Evolutionary conservation across 2,113 vertebrate genomes (phyloP).

Genomic region (Crotophaga sulcirostris): DNA sequence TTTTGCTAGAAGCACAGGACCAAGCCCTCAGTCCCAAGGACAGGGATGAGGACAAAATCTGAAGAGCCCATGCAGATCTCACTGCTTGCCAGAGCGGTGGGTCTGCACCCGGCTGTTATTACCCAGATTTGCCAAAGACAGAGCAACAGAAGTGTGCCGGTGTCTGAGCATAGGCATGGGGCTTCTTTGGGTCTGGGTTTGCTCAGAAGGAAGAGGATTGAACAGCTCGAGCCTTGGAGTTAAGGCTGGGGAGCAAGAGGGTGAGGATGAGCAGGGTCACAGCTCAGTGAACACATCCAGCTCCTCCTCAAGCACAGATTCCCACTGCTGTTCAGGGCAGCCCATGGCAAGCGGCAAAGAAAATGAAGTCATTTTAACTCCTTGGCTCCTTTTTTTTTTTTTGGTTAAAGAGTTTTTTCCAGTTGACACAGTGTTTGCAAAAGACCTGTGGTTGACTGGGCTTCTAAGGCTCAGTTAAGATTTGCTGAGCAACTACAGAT

Average conservation of each 20-base stretch:
- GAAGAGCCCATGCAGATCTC: neutral
- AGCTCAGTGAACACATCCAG: neutral
- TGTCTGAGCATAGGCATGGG: neutral
- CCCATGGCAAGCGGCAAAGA: neutral
- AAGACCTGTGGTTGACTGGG: neutral
- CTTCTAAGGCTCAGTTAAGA: neutral
- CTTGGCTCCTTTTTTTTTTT: conserved; percentile 22
- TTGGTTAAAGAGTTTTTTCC: neutral
- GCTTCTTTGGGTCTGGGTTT: neutral
- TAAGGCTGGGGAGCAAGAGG: neutral
- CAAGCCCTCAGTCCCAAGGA: neutral
- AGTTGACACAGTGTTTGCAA: neutral
- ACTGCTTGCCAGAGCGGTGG: neutral
- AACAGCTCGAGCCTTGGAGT: neutral
- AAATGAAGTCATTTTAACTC: conserved; percentile 32
- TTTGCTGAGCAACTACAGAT: neutral
- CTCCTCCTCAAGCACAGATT: neutral
- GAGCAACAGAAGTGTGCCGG: neutral
- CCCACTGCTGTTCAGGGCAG: neutral
- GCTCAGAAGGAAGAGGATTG: neutral
- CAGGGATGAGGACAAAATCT: conserved; percentile 3
- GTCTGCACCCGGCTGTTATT: neutral
- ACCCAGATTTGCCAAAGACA: neutral
- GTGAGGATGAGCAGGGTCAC: neutral
- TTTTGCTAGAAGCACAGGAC: neutral